These are phyloP conservation scores for Propsilocerus akamusi DNA, from an alignment of 1,140 invertebrate genomes.

Conservation along the genomic window DNA sequence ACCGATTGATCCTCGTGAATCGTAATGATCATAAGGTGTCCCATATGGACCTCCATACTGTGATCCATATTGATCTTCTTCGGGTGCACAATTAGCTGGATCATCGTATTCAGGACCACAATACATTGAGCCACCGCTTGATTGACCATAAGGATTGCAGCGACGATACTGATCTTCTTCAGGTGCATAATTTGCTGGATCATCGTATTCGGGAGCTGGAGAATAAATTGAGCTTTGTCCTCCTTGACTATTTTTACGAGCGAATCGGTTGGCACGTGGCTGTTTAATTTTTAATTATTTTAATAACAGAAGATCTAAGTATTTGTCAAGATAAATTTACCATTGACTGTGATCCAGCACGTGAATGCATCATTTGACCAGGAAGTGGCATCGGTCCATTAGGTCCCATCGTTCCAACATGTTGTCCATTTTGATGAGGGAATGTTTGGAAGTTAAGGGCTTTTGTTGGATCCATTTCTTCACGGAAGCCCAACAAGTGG, in stretches of 20 bases:
- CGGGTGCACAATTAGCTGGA: slow-evolving; percentile 75
- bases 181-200: slow-evolving; percentile 64
- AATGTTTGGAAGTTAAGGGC: slow-evolving; percentile 75
- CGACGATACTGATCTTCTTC: slow-evolving; percentile 62
- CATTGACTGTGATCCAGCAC: slow-evolving; percentile 74
- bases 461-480: slow-evolving; percentile 84
- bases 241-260: slow-evolving; percentile 39
- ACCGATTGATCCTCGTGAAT: slow-evolving; percentile 58
- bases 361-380: slow-evolving; percentile 54
- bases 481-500: slow-evolving; percentile 81
- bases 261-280: slow-evolving; percentile 56
- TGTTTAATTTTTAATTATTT: slow-evolving; percentile 14
- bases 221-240: slow-evolving; percentile 49
- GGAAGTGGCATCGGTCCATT: slow-evolving; percentile 29
- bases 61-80: slow-evolving; percentile 73
- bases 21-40: slow-evolving; percentile 71
- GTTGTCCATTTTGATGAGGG: slow-evolving; percentile 59
- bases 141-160: slow-evolving; percentile 21
- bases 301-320: background rate
- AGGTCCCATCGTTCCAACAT: slow-evolving; percentile 60
- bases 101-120: slow-evolving; percentile 64
- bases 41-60: slow-evolving; percentile 61
- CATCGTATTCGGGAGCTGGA: slow-evolving; percentile 70
- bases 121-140: slow-evolving; percentile 22
- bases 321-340: slow-evolving; percentile 24